Percentiles rank a stretch among this genome's conserved stretches.
phyloP scores from a whole-genome alignment of 2,888 invertebrate species.

The Dimorphilus gyrociliatus region DNA sequence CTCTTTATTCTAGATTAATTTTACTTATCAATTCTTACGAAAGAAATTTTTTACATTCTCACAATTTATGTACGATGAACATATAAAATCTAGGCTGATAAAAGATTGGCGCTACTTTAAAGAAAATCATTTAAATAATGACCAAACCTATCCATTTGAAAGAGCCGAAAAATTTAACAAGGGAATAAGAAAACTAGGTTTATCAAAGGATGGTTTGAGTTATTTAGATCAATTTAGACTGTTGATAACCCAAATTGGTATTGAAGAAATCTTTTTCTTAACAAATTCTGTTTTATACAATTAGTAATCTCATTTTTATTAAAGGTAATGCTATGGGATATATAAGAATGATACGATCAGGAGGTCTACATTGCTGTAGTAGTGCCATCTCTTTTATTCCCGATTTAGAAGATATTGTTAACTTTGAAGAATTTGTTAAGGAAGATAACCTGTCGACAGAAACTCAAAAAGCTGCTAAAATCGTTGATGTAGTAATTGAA shows the following conservation, averaged over 20 bases:
- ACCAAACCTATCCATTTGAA: conserved; percentile 59
- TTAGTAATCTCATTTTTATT: no score
- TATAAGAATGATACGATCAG: conserved; percentile 78
- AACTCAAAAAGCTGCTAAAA: conserved; percentile 40
- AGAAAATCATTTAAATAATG: conserved; percentile 50
- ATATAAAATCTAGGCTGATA: conserved; percentile 78
- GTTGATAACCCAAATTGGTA: conserved; percentile 78
- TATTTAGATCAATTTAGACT: conserved; percentile 82
- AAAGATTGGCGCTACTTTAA: conserved; percentile 70
- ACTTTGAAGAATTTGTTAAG: conserved; percentile 49
- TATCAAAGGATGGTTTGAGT: conserved; percentile 59
- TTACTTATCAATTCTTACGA: conserved; percentile 61
- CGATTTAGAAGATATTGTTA: conserved; percentile 50
- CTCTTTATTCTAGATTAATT: conserved; percentile 33
- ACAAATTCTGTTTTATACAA: no score
- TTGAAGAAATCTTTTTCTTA: conserved; percentile 13
- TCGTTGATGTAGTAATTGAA: conserved; percentile 49
- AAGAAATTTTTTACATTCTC: conserved; percentile 85
- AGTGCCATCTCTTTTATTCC: conserved; percentile 78
- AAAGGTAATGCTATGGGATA: conserved; percentile 87
- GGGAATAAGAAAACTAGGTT: conserved; percentile 68
- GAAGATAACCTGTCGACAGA: conserved; percentile 46
- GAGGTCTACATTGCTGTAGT: conserved; percentile 76
- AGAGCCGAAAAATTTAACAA: conserved; percentile 83
- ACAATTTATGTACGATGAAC: conserved; percentile 92